Conservation (phyloP, 2,113 vertebrate genomes). For the Campylomormyrus tamandua region DNA sequence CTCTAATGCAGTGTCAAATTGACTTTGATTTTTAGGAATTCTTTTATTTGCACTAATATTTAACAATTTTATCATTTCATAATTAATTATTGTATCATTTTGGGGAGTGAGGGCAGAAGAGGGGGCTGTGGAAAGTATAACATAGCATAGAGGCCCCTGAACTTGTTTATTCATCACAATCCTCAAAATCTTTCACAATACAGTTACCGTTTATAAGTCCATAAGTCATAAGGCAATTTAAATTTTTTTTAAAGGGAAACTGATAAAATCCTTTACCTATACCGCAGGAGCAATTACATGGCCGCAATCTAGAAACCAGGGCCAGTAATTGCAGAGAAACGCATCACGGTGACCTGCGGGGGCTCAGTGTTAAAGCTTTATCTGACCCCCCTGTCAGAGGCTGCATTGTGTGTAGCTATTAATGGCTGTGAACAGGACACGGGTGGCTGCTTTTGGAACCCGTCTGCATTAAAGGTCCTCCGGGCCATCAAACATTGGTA, state of each 20-base stretch:
- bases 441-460: neutral
- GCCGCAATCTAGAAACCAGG: neutral
- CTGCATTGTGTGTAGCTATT: neutral
- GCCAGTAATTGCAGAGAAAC: neutral
- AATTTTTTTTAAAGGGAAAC: neutral
- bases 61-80: neutral
- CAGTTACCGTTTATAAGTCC: neutral
- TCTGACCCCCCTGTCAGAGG: neutral
- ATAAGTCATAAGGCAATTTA: neutral
- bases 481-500: neutral
- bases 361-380: neutral
- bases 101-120: neutral
- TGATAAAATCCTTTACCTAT: neutral
- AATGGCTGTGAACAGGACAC: neutral
- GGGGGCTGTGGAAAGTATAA: neutral
- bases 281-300: neutral
- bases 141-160: neutral
- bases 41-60: neutral
- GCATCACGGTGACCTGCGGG: neutral
- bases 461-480: neutral
- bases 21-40: neutral
- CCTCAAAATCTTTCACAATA: neutral
- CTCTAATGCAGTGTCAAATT: neutral
- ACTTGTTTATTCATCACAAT: neutral
- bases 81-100: neutral